Base-by-base conservation (phyloP, 2,797 vertebrate species). In the Falco columbarius region DNA sequence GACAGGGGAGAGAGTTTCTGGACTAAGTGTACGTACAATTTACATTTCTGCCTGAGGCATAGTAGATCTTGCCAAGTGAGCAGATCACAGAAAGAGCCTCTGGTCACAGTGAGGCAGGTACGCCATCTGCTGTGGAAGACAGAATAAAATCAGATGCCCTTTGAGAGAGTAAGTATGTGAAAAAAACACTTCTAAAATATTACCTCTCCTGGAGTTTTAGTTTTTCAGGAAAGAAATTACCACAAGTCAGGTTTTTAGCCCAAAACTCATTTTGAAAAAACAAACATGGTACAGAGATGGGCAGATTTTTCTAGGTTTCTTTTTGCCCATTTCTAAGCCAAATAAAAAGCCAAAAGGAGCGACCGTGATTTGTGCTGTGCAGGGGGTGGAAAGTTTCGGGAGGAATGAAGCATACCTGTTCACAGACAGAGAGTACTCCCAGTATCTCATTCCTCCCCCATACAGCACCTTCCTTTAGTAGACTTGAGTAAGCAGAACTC, bases 61-160 rank as follows among this genome's bases (percentile, higher is more conserved):
- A 68, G 24, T 10, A 59, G 66, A 23, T 38, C 40, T 24, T 59
- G 40, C 51, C 34, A 63, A 73, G 61, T 23, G 49, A 77, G 49
- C 23, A 82, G 72, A 49, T 29, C 68, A 27, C 10, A 68, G 29
- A 51, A 46, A 32, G 4, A 6, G 4, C 63, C 36, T 42, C 46
- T 34, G 42, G 42, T 62, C 81, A 65, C 47, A n/a, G 66, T 12
- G 7, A 81, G 51, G 51, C 93, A 90, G 71, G 83, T 55, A 82
- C 3, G 16, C 90, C 95, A 94, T 44, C 92, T 90, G 66, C 93
- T 92, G 90, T 79, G 67, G 74, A 74, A 86, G 55, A 55, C 9
- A 67, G 71, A 91, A 86, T 56, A 73, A 92, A 89, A 93, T 74
- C 12, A 62, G 79, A 80, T 63, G 44, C 24, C 14, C 10, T 73